Evolutionary conservation across 2,113 vertebrate genomes (phyloP), one percentile per base, ranked within the genome.

Genomic region (Conger conger): DNA sequence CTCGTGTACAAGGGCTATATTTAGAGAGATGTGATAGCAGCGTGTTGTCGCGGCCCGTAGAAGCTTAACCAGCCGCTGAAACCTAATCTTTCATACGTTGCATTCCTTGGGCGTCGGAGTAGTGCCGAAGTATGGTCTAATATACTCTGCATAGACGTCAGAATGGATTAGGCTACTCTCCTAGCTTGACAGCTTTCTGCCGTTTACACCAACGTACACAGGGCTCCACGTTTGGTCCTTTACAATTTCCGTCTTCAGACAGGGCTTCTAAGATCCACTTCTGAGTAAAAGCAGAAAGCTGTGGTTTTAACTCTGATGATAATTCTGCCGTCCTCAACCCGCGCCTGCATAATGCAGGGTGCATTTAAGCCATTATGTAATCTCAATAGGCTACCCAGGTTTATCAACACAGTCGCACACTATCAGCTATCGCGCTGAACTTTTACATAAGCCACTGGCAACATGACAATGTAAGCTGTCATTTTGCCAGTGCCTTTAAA

Each of bases 121-220:
- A 80, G 79, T 42, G 79, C 23, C 42, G 16, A 80, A 80, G 27
- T 80, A 15, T 38, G 79, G 17, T 80, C 79, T 80, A 27, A 50
- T 36, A 50, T 80, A 50, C 8, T 80, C 37, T 80, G 18, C 40
- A 5, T 80, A n/a, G 38, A 23, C 42, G 79, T 45, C 35, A 79
- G 78, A 80, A n/a, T 80, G 79, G 79, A 79, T 38, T 79, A n/a
- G n/a, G n/a, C n/a, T n/a, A 79, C 78, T 79, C 78, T 79, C 78
- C 20, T 16, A 20, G 1, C 36, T 9, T 50, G 79, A 80, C 42
- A 45, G 27, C 27, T 40, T 80, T 42, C 42, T 30, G 42, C 38
- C 9, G 38, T 80, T 80, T 15, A 17, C 9, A 45, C 40, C 79
- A 42, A 50, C 38, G 38, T 42, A 80, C 79, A 20, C 18, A 42